Base-by-base conservation (phyloP, 2,888 invertebrate species). In the Caenorhabditis sinica region DNA sequence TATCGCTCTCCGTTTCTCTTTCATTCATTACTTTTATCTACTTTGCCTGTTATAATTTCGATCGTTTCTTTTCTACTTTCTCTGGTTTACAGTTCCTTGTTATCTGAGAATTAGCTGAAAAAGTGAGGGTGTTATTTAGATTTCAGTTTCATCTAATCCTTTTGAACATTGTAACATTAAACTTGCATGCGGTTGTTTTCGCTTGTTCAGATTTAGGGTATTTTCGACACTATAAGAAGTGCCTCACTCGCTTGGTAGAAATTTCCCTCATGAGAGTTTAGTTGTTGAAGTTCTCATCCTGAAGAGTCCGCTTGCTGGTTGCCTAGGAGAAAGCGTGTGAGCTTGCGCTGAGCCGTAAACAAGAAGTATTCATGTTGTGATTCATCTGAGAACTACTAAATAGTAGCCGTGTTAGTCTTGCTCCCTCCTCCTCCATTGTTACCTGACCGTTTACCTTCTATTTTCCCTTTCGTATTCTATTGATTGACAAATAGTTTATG, bases 41-140 rank as follows among this genome's bases (percentile, higher is more conserved):
- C 69, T 77, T 69, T 63, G 69, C 69, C n/a, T 77, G 69, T 71
- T 69, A 69, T 20, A 49, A 28, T 77, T 68, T 60, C 49, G 56
- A 65, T 49, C 25, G 17, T 63, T 65, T 43, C 25, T 51, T 43
- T 65, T 23, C 33, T n/a, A 45, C 58, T 68, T 63, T 58, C 36
- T 20, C 60, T 36, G 36, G 60, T 60, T 63, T 63, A 63, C 65
- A 65, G 65, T 65, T 45, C n/a, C 45, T 65, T n/a, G 36, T 63
- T 15, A 30, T 45, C n/a, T 40, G n/a, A 40, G 11, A 23, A 3
- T 13, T 36, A n/a, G 11, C n/a, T n/a, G n/a, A n/a, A 58, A 28
- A 40, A 28, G 43, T 43, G 25, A 51, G 20, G 30, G 23, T 56
- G 25, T 30, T 53, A 30, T 72, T 17, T 28, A 25, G 40, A 23